phyloP scores from a whole-genome alignment of 2,797 vertebrate species.

The Sebastes matsubarae region DNA sequence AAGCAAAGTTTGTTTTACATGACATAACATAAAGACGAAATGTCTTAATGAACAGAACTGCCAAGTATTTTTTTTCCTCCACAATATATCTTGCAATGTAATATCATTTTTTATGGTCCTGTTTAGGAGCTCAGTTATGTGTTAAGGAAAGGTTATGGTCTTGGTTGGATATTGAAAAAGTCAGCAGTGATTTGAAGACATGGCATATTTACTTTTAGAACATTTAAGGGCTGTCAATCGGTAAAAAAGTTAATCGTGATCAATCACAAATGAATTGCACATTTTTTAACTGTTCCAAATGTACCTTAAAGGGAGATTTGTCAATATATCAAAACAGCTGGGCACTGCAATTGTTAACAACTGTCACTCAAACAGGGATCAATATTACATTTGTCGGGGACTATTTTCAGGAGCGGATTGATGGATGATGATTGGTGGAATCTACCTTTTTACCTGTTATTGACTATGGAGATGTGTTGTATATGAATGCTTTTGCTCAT shows the following conservation, averaged over 20 bases:
- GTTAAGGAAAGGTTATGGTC: neutral
- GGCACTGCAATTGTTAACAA: neutral
- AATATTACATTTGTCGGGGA: neutral
- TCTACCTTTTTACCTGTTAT: too few species aligned
- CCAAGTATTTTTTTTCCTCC: neutral
- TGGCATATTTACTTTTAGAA: too few species aligned
- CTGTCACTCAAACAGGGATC: neutral
- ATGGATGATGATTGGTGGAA: neutral
- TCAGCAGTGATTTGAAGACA: neutral
- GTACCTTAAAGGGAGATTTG: too few species aligned
- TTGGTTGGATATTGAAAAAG: neutral
- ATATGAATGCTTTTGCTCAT: too few species aligned
- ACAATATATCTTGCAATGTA: neutral
- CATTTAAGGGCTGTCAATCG: too few species aligned
- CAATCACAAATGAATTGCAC: too few species aligned
- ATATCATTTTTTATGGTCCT: neutral
- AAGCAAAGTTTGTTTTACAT: neutral
- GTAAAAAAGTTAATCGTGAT: too few species aligned
- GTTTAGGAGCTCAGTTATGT: neutral
- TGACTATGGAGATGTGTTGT: too few species aligned
- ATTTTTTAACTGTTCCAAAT: too few species aligned
- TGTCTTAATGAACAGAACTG: neutral
- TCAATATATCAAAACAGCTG: too few species aligned
- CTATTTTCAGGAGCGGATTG: neutral
- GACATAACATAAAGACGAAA: neutral